Percentiles rank a stretch among this genome's conserved stretches.
These are phyloP conservation scores for Hymenochirus boettgeri DNA, from an alignment of 2,113 vertebrate genomes.

Conservation along the genomic window DNA sequence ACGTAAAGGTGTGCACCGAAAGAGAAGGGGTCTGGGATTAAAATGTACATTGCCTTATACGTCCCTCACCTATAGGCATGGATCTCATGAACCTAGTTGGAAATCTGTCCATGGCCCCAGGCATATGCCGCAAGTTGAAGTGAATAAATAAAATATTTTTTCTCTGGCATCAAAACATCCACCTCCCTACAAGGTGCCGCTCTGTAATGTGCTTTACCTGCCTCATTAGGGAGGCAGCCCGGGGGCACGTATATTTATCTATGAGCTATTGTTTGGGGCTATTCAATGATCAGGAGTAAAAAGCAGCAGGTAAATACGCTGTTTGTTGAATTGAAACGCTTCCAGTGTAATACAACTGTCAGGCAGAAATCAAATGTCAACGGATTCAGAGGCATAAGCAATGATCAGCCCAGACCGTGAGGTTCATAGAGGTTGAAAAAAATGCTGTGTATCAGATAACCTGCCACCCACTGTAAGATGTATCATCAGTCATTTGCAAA, in stretches of 20 bases:
- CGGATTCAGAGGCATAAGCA: constrained; percentile 32
- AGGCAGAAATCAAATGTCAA: constrained; percentile 38
- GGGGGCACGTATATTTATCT: background rate
- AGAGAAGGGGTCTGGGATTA: too few species aligned
- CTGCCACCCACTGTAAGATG: constrained; percentile 25
- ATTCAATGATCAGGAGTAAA: background rate
- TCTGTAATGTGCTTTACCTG: too few species aligned
- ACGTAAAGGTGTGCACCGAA: too few species aligned
- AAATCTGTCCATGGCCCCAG: too few species aligned
- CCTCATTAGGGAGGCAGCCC: too few species aligned
- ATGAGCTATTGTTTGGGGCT: background rate
- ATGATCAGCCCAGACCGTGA: constrained; percentile 23
- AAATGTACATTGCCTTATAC: too few species aligned
- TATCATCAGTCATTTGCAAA: constrained; percentile 36
- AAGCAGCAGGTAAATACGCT: background rate
- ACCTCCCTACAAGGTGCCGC: too few species aligned
- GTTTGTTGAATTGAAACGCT: constrained; percentile 1
- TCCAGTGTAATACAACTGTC: constrained; percentile 36
- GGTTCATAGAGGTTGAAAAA: constrained; percentile 34
- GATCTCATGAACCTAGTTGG: too few species aligned
- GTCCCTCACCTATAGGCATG: too few species aligned
- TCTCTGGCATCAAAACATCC: too few species aligned
- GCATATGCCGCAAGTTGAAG: too few species aligned
- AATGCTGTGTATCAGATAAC: constrained; percentile 39
- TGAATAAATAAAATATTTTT: too few species aligned